These are phyloP conservation scores for Elephantulus edwardii DNA, from an alignment of 2,113 vertebrate genomes.

Conservation along the genomic window DNA sequence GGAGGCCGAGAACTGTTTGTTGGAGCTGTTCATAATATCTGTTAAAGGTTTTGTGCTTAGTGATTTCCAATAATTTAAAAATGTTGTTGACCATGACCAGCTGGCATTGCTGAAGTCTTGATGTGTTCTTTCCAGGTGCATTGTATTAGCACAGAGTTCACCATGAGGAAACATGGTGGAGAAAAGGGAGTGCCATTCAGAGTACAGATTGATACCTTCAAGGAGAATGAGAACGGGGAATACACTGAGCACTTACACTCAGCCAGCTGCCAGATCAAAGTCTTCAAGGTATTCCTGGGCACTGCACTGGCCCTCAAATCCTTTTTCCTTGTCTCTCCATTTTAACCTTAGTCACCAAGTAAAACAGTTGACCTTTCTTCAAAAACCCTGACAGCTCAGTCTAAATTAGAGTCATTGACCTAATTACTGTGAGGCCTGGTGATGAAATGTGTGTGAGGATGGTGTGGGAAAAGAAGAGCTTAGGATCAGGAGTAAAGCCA, in stretches of 20 bases:
- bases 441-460: not conserved
- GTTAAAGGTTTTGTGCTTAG: conserved; percentile 11
- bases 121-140: conserved; percentile 87
- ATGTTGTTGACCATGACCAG: not conserved
- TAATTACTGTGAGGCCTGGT: not conserved
- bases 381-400: not conserved
- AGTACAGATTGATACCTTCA: conserved; percentile 97
- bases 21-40: not conserved
- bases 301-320: not conserved
- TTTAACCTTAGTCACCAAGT: conserved; percentile 20
- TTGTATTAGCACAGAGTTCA: conserved; percentile 99
- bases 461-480: not conserved
- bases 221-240: conserved; percentile 93
- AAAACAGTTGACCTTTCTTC: not conserved
- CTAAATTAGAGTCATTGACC: not conserved
- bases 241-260: conserved; percentile 98
- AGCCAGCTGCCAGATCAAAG: conserved; percentile 99
- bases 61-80: not conserved
- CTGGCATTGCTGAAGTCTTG: not conserved
- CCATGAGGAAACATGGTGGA: conserved; percentile 97
- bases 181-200: conserved; percentile 98
- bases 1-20: not conserved
- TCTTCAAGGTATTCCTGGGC: conserved; percentile 92
- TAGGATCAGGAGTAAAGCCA: not conserved
- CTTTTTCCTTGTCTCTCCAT: not conserved